A percentile compares a stretch with the other conserved stretches of the same genome.
These are phyloP conservation scores for Chrysodeixis includens DNA, from an alignment of 2,888 invertebrate species.

Conservation along the genomic window DNA sequence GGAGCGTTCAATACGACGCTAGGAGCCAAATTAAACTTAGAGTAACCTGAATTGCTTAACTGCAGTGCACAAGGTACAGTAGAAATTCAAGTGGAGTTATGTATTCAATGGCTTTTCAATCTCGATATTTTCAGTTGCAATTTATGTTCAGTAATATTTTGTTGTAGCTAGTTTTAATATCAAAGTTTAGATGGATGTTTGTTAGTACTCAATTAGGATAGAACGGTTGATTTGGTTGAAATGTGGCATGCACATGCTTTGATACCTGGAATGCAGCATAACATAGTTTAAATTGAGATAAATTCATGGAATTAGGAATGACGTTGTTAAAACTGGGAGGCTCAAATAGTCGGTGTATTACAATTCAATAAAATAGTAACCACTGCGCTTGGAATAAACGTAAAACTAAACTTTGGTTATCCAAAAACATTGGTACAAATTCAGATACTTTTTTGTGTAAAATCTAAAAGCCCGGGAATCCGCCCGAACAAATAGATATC, in stretches of 20 bases:
- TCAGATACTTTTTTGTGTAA: neutral
- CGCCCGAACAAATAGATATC: neutral
- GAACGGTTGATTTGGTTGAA: no score
- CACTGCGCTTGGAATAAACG: neutral
- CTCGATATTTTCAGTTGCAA: neutral
- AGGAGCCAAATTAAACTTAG: conserved; percentile 50
- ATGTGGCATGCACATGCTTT: no score
- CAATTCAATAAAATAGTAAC: neutral
- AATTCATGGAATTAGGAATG: no score
- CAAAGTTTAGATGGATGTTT: no score
- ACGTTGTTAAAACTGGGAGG: no score
- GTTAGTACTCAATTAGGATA: no score
- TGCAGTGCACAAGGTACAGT: conserved; percentile 12
- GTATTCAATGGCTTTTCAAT: neutral
- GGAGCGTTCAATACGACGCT: conserved; percentile 21
- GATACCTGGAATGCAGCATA: no score
- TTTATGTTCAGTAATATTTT: neutral
- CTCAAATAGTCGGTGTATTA: no score
- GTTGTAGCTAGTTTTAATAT: no score
- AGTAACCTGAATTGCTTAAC: conserved; percentile 30
- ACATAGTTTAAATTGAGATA: no score
- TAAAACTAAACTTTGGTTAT: neutral
- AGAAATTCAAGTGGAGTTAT: conserved; percentile 14
- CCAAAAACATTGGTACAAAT: neutral
- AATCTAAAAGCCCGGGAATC: neutral